These are phyloP conservation scores for Nebria brevicollis DNA, from an alignment of 2,888 invertebrate genomes.

Conservation along the genomic window DNA sequence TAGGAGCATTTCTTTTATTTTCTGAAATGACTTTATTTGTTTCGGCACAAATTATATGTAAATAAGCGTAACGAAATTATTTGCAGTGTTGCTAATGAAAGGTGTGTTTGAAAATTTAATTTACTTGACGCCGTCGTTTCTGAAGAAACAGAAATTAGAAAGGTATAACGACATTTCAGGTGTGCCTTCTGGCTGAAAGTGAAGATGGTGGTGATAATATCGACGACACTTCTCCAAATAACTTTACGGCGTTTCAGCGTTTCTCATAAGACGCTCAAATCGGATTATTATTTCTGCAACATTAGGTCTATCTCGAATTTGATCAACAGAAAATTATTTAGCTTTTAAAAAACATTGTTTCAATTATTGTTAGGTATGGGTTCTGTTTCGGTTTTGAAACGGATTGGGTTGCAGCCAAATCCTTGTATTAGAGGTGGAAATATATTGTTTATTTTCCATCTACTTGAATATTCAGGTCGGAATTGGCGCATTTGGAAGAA, in stretches of 20 bases:
- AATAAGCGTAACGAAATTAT: background rate
- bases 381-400: too few relatives aligned
- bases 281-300: background rate
- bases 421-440: background rate
- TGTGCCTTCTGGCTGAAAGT: background rate
- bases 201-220: background rate
- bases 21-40: background rate
- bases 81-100: background rate
- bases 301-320: background rate
- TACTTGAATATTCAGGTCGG: constrained; percentile 20
- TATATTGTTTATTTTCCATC: constrained; percentile 7
- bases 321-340: too few relatives aligned
- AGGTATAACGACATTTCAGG: background rate
- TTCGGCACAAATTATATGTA: background rate
- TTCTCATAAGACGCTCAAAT: background rate
- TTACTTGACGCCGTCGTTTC: background rate
- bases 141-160: background rate
- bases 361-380: too few relatives aligned
- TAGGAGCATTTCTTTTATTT: background rate
- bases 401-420: background rate
- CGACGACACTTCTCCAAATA: background rate
- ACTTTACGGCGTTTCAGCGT: background rate
- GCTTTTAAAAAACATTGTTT: too few relatives aligned
- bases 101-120: background rate
- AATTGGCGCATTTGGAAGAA: constrained; percentile 39